These are phyloP conservation scores for Orchestes rusci DNA, from an alignment of 2,888 invertebrate genomes.

Conservation along the genomic window DNA sequence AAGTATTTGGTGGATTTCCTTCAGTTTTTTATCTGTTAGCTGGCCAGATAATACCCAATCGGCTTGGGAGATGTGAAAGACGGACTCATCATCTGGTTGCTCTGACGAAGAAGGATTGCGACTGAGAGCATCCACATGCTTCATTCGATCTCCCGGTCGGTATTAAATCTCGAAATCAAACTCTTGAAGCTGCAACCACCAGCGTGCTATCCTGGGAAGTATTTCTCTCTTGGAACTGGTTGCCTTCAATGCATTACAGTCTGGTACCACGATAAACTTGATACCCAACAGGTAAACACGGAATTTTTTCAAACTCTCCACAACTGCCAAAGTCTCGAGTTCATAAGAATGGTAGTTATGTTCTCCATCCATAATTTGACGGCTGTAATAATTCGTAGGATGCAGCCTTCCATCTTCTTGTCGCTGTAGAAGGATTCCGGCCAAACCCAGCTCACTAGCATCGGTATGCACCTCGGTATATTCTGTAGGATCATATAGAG, in stretches of 20 bases:
- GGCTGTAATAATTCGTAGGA: not conserved
- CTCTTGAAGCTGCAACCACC: conserved; percentile 1
- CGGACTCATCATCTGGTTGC: not conserved
- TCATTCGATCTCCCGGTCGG: not conserved
- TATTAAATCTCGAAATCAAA: not conserved
- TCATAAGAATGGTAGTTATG: too few species aligned
- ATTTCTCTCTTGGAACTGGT: not conserved
- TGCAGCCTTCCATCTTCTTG: not conserved
- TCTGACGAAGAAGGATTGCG: not conserved
- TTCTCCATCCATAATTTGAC: not conserved
- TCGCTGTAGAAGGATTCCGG: not conserved
- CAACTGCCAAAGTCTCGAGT: not conserved
- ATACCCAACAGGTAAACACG: not conserved
- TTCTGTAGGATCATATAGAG: not conserved
- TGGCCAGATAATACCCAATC: not conserved
- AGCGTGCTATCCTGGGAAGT: not conserved
- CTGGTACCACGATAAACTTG: not conserved
- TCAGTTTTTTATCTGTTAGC: not conserved
- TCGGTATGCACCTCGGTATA: not conserved
- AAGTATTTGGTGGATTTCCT: not conserved
- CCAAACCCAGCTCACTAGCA: not conserved
- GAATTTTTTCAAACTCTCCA: conserved; percentile 1
- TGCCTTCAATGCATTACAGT: not conserved
- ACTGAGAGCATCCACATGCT: not conserved
- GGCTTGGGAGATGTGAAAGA: not conserved